Percentiles rank a stretch among this genome's conserved stretches.
Conservation (phyloP, 2,888 invertebrate genomes). For the Leucoma salicis region DNA sequence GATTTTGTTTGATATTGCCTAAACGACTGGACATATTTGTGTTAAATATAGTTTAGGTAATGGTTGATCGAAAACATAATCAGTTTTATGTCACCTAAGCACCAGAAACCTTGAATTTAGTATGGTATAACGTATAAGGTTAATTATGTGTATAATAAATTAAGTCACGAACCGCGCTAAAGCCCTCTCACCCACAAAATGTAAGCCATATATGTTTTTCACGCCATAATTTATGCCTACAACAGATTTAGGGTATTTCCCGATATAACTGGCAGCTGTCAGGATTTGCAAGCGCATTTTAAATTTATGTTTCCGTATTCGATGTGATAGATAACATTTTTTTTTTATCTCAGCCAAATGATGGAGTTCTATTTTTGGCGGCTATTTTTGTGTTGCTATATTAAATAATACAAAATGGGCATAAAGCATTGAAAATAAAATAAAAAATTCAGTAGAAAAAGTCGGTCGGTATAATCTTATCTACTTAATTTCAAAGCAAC, state of each 20-base stretch:
- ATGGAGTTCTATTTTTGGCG: neutral
- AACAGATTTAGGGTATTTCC: slow-evolving; percentile 19
- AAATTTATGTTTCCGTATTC: slow-evolving; percentile 25
- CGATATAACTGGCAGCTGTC: slow-evolving; percentile 25
- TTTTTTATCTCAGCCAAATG: neutral
- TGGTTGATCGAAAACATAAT: too few species aligned
- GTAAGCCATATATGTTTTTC: neutral
- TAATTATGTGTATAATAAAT: neutral
- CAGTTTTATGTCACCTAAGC: too few species aligned
- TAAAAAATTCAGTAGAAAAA: too few species aligned
- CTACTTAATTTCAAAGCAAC: too few species aligned
- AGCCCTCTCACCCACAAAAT: neutral
- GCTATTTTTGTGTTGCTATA: too few species aligned
- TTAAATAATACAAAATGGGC: too few species aligned
- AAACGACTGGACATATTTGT: too few species aligned
- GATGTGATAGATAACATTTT: slow-evolving; percentile 6
- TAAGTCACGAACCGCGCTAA: neutral
- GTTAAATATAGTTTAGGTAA: too few species aligned
- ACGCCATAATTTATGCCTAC: slow-evolving; percentile 20
- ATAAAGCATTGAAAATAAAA: too few species aligned
- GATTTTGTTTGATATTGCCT: too few species aligned
- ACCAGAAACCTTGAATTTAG: neutral
- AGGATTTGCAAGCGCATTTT: slow-evolving; percentile 19
- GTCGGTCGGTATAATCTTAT: too few species aligned
- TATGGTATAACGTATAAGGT: neutral